Conservation (phyloP, 2,888 invertebrate species). For the Melinopterus prodromus region DNA sequence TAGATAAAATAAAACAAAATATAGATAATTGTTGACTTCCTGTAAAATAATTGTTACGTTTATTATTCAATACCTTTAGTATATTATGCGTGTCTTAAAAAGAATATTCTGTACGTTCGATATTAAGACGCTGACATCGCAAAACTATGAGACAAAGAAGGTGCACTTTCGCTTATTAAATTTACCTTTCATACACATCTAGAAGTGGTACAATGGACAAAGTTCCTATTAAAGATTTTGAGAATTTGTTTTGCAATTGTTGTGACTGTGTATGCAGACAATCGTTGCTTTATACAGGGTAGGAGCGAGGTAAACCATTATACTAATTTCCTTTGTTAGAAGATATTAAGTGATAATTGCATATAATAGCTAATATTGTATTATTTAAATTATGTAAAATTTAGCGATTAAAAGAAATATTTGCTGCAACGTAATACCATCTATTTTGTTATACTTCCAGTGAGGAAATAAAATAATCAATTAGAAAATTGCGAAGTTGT, state of each 20-base stretch:
- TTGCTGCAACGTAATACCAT: too few species aligned
- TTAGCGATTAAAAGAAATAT: too few species aligned
- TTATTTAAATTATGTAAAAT: too few species aligned
- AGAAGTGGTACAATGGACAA: neutral
- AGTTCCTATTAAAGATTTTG: neutral
- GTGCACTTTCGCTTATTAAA: conserved; percentile 30
- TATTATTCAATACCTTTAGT: neutral
- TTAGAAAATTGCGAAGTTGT: too few species aligned
- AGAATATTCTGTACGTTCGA: neutral
- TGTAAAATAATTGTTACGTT: neutral
- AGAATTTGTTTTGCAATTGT: conserved; percentile 4
- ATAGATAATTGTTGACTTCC: neutral
- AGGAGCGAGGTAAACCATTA: too few species aligned
- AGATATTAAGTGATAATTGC: too few species aligned
- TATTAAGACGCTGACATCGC: neutral
- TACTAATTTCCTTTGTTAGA: too few species aligned
- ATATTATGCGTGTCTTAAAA: neutral
- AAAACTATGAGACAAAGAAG: conserved; percentile 26
- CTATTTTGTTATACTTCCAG: too few species aligned
- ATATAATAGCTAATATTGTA: too few species aligned
- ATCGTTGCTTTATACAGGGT: too few species aligned
- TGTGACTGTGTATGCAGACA: neutral
- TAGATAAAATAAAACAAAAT: neutral
- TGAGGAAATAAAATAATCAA: too few species aligned
- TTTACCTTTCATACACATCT: conserved; percentile 22